Conservation (phyloP, 2,888 invertebrate genomes). For the Prostheceraeus crozeri region DNA sequence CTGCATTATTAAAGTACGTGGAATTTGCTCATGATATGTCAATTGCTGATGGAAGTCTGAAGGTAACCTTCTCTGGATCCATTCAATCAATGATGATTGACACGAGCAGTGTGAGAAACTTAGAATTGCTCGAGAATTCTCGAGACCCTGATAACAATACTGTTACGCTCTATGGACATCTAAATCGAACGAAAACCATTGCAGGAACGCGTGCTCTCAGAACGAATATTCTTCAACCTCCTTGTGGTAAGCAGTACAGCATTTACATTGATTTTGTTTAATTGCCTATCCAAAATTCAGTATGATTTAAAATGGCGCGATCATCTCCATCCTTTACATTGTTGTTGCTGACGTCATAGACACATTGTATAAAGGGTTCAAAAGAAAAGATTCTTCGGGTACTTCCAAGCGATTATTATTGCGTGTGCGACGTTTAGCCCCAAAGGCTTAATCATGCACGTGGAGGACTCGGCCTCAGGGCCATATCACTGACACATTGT, state of each 20-base stretch:
- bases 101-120: slow-evolving; percentile 66
- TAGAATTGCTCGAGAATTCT: slow-evolving; percentile 60
- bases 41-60: slow-evolving; percentile 69
- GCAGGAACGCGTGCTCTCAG: slow-evolving; percentile 72
- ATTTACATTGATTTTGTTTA: neutral
- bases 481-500: too few species aligned
- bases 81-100: slow-evolving; percentile 76
- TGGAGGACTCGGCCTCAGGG: too few species aligned
- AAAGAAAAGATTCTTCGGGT: too few species aligned
- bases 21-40: slow-evolving; percentile 70
- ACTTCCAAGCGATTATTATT: too few species aligned
- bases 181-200: slow-evolving; percentile 66
- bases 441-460: too few species aligned
- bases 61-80: slow-evolving; percentile 72
- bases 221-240: slow-evolving; percentile 68
- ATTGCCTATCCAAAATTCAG: too few species aligned
- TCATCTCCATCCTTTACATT: too few species aligned
- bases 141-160: slow-evolving; percentile 50
- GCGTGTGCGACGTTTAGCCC: too few species aligned
- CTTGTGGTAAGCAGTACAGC: slow-evolving; percentile 58
- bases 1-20: slow-evolving; percentile 74
- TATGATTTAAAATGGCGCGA: too few species aligned
- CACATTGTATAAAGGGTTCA: too few species aligned
- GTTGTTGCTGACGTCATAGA: too few species aligned
- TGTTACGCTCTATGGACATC: slow-evolving; percentile 63